Evolutionary conservation across 1,140 invertebrate species (phyloP).

Genomic region (Halesus radiatus): DNA sequence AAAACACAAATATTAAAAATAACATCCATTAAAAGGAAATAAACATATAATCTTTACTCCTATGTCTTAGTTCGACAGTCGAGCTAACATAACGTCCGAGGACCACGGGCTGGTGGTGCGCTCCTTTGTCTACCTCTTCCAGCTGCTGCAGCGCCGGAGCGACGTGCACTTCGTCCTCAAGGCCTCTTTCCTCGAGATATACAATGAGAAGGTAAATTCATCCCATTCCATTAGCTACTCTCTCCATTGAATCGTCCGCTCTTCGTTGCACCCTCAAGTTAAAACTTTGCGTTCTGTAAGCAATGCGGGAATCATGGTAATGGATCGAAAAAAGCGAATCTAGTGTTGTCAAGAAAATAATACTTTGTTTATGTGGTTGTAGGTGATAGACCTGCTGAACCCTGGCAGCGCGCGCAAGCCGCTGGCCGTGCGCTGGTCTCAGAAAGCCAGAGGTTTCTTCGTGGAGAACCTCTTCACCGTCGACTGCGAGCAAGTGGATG

Average conservation of each 20-base stretch:
- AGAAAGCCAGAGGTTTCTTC: constrained; percentile 92
- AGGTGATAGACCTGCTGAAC: constrained; percentile 96
- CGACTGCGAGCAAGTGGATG: constrained; percentile 94
- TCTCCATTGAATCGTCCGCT: no score
- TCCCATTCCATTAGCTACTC: no score
- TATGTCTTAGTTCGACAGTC: constrained; percentile 74
- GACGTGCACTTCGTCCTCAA: constrained; percentile 89
- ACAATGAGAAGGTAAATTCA: constrained; percentile 89
- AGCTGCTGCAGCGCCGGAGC: constrained; percentile 81
- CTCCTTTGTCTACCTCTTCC: constrained; percentile 92
- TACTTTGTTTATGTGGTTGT: no score
- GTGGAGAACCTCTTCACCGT: constrained; percentile 96
- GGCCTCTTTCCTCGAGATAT: constrained; percentile 95
- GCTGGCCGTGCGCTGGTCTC: constrained; percentile 91
- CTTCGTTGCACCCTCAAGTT: neutral
- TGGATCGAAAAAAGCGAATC: no score
- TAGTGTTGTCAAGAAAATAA: no score
- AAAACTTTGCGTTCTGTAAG: no score
- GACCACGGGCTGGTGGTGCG: constrained; percentile 90
- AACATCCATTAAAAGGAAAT: no score
- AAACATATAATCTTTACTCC: constrained; percentile 24
- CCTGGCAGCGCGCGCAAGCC: constrained; percentile 86
- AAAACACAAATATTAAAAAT: no score
- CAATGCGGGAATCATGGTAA: no score
- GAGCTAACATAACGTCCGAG: constrained; percentile 71